Evolutionary conservation across 2,888 invertebrate species (phyloP).

Genomic region (Meloe dianella): DNA sequence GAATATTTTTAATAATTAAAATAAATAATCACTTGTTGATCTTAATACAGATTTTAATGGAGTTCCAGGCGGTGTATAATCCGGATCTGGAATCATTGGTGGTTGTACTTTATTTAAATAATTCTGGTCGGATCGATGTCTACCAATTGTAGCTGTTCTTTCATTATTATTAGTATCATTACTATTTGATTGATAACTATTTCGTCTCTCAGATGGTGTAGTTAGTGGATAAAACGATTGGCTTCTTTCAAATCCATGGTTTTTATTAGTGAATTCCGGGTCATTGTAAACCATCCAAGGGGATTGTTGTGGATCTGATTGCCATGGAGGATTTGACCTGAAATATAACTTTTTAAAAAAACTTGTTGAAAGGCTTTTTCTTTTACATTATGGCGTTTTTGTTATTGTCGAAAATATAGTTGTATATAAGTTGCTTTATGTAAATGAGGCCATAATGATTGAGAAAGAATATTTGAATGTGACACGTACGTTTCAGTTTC

Average conservation of each 20-base stretch:
- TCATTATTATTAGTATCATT: background rate
- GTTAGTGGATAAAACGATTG: background rate
- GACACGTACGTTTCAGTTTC: background rate
- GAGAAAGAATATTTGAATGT: no score
- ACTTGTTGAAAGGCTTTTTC: no score
- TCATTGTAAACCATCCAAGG: background rate
- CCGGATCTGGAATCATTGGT: slow-evolving; percentile 23
- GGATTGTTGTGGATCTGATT: background rate
- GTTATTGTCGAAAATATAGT: no score
- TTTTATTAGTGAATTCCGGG: no score
- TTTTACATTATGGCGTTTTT: no score
- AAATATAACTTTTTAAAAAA: background rate
- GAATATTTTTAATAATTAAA: background rate
- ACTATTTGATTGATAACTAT: background rate
- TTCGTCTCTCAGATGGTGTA: background rate
- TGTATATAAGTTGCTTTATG: no score
- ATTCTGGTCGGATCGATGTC: background rate
- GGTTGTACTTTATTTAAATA: slow-evolving; percentile 5
- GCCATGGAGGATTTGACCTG: background rate
- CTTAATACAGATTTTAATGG: slow-evolving; percentile 16
- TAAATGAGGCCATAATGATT: no score
- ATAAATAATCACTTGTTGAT: slow-evolving; percentile 9
- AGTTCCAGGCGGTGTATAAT: slow-evolving; percentile 25
- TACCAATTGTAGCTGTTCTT: slow-evolving; percentile 14
- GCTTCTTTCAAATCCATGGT: background rate